Base-by-base conservation (phyloP, 2,797 vertebrate genomes). In the Enteromius argenteus region DNA sequence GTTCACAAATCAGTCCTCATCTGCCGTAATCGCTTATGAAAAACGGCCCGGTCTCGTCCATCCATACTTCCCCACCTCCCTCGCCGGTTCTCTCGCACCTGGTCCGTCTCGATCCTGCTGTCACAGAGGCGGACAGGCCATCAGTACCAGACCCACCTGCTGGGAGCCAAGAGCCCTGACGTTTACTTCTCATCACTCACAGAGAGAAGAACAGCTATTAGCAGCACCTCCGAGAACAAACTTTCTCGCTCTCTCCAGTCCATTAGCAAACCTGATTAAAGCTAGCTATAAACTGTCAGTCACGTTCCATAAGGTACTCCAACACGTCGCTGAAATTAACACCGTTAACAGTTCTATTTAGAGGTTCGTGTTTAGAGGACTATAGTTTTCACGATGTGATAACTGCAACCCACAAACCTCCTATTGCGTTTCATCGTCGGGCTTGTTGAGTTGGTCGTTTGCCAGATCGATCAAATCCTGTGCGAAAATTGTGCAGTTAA, bases 31-130 rank as follows among this genome's bases (percentile, higher is more conserved):
- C 56, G 62, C 68, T 62, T 42, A 30, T 58, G 62, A 62, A 35
- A 64, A 74, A 64, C 5, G 3, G 27, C 56, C 15, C 19, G 8
- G 30, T 21, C 39, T 53, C 4, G 6, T 87, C 56, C 74, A 32
- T 79, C 85, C 80, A 82, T 91, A 23, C n/a, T 27, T 74, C 74
- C 64, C 30, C 87, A 53, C 49, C 35, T 66, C 73, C 49, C 73
- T 64, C 42, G 2, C 60, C 37, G 88, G 90, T 91, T 91, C 90
- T 86, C 88, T 79, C 84, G 86, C 92, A 94, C 90, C 92, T 91
- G 86, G 85, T 90, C 90, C 89, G 85, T 90, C 89, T 84, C 73
- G 89, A 27, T 81, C 90, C 89, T 21, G 53, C 86, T 83, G 86
- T 89, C 88, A 88, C 89, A 90, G 89, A 87, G 86, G 88, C 80